These are phyloP conservation scores for Habrosyne pyritoides DNA, from an alignment of 2,888 invertebrate species.

Conservation along the genomic window DNA sequence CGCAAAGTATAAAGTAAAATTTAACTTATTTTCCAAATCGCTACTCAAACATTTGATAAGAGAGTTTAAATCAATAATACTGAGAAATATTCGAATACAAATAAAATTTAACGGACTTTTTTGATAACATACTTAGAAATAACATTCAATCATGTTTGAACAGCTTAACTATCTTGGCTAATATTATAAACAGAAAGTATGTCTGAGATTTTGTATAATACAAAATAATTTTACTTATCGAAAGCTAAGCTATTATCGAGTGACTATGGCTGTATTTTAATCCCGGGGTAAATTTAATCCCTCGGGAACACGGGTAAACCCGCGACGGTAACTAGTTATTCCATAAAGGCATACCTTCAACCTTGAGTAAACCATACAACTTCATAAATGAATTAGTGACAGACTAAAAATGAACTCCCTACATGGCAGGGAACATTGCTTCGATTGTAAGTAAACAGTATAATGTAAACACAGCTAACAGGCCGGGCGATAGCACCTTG, in stretches of 20 bases:
- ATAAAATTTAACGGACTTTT: conserved; percentile 30
- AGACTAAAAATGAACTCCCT: conserved; percentile 19
- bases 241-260: too few species aligned
- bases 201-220: too few species aligned
- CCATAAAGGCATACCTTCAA: conserved; percentile 4
- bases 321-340: not conserved
- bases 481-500: conserved; percentile 42
- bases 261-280: too few species aligned
- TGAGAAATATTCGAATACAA: conserved; percentile 19
- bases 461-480: conserved; percentile 38
- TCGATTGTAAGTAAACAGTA: conserved; percentile 43
- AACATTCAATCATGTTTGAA: too few species aligned
- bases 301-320: too few species aligned
- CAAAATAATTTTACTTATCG: too few species aligned
- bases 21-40: not conserved
- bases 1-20: not conserved
- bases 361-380: conserved; percentile 16
- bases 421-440: conserved; percentile 34
- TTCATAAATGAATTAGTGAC: not conserved
- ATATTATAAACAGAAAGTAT: too few species aligned
- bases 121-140: conserved; percentile 20
- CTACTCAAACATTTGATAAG: not conserved
- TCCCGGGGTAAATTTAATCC: too few species aligned
- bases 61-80: conserved; percentile 18
- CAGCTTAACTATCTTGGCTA: too few species aligned